Base-by-base conservation (phyloP, 2,797 vertebrate genomes). In the Sebastes nivosus region DNA sequence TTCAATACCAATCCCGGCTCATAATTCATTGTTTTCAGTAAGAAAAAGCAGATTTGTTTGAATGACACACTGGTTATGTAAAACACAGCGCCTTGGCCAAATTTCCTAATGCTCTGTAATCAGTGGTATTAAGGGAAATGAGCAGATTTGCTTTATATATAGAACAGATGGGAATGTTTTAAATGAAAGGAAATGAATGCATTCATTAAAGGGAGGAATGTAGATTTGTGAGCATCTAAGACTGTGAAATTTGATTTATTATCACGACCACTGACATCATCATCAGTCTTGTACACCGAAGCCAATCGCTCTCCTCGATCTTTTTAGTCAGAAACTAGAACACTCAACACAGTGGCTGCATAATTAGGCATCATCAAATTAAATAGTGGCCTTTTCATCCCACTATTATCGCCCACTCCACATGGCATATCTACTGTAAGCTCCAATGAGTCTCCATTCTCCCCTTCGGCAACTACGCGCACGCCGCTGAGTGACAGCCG, bases 71-170 rank as follows among this genome's bases (percentile, higher is more conserved):
- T 30, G 76, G 76, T 72, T 83, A 65, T 55, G 54, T 72, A 72
- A 86, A 84, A 80, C 4, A 42, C 60, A 27, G 8, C 55, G 78
- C 42, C 66, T 32, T 3, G 42, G 79, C 86, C 79, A 82, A 72
- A 87, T 88, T 66, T 72, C 11, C 64, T 64, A 68, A 86, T 86
- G 80, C 80, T 59, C 60, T 5, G 63, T 86, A 84, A 90, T 85
- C 79, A 70, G 70, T 1, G n/a, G 54, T 1, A 87, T 79, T 86
- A 88, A 81, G 66, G 68, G 77, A 86, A 54, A 84, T 46, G 52
- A 77, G 81, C 87, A 87, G 85, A 79, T 87, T 87, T 88, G 66
- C 70, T 77, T 88, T 66, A 81, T 77, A 58, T 82, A 52, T 66
- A 60, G 30, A 88, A 66, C 84, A 89, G 79, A 92, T 80, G 83